Evolutionary conservation across 2,797 vertebrate species (phyloP).

Genomic region (Emys orbicularis): DNA sequence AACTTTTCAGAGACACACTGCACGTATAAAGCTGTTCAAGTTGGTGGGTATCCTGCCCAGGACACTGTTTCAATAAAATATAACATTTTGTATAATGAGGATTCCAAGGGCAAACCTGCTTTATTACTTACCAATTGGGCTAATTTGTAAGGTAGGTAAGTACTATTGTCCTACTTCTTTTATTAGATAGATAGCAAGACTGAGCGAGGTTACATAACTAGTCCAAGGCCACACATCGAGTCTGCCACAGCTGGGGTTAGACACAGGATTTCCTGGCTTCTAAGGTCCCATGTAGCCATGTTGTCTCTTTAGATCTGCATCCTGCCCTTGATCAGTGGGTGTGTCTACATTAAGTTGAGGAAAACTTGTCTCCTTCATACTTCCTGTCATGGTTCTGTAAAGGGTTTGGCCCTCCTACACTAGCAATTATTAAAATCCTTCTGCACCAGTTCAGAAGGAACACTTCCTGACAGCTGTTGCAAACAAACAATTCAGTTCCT

Average conservation of each 20-base stretch:
- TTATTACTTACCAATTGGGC: not conserved
- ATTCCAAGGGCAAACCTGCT: not conserved
- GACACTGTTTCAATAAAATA: not conserved
- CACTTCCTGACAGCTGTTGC: not conserved
- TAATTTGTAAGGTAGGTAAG: not conserved
- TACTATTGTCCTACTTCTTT: not conserved
- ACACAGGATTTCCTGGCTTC: not conserved
- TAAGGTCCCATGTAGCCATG: not conserved
- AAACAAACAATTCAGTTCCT: not conserved
- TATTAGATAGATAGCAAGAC: not conserved
- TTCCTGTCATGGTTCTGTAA: not conserved
- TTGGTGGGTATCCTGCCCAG: fast-evolving
- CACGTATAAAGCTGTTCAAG: not conserved
- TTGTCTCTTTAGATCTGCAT: not conserved
- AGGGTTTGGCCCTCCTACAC: not conserved
- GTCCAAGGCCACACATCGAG: not conserved
- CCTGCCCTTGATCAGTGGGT: not conserved
- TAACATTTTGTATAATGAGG: not conserved
- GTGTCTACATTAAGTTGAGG: not conserved
- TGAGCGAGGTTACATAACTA: not conserved
- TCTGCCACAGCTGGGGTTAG: not conserved
- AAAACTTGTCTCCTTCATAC: not conserved
- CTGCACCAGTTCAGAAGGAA: not conserved
- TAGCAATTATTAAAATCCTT: not conserved
- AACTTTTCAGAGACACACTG: not conserved